phyloP scores from a whole-genome alignment of 1,140 invertebrate species.

The Meloidogyne floridensis region DNA sequence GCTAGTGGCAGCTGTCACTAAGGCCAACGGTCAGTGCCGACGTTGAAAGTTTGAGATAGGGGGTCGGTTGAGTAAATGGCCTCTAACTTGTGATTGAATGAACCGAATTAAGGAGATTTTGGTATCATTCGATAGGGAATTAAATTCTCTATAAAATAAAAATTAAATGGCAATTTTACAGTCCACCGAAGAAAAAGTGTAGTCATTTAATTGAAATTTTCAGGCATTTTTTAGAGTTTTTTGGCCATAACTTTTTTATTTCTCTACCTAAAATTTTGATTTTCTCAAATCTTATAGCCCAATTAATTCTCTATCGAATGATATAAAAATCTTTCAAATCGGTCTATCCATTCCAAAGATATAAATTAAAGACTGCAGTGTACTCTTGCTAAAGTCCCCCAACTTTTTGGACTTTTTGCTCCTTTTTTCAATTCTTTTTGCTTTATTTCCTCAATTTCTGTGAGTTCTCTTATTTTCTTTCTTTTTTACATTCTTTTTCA shows the following conservation, averaged over 20 bases:
- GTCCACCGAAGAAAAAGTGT: too few relatives aligned
- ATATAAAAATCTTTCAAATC: not conserved
- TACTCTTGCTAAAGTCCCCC: not conserved
- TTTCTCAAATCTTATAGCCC: too few relatives aligned
- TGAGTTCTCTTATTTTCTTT: conserved; percentile 6
- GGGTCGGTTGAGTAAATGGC: not conserved
- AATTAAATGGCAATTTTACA: too few relatives aligned
- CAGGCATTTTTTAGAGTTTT: not conserved
- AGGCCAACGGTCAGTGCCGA: not conserved
- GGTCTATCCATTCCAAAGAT: not conserved
- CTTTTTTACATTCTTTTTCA: not conserved
- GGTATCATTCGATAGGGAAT: too few relatives aligned
- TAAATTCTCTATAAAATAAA: too few relatives aligned
- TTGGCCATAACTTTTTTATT: not conserved
- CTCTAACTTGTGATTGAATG: too few relatives aligned
- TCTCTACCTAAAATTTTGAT: not conserved
- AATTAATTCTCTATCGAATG: not conserved
- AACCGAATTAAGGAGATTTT: too few relatives aligned
- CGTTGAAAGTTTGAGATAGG: too few relatives aligned
- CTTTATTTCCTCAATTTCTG: not conserved
- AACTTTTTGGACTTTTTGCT: not conserved
- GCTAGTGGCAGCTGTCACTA: not conserved
- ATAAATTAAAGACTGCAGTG: not conserved
- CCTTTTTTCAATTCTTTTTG: not conserved
- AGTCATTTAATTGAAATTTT: not conserved